Evolutionary conservation across 2,113 vertebrate species (phyloP).

Genomic region (Hyperopisus bebe): DNA sequence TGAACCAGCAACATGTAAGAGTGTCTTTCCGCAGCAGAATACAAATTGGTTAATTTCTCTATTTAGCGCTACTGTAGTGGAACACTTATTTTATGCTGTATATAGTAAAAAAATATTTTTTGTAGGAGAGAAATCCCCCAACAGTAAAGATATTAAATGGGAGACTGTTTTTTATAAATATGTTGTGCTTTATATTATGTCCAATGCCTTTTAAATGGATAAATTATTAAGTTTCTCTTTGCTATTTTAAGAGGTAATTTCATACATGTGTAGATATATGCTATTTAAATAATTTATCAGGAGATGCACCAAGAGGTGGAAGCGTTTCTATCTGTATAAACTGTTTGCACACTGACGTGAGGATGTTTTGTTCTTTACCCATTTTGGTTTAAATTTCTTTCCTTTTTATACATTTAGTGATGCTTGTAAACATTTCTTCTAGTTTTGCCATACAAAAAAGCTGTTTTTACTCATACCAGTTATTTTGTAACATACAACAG

Average conservation of each 20-base stretch:
- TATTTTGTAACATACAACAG: slow-evolving; percentile 58
- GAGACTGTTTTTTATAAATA: slow-evolving; percentile 67
- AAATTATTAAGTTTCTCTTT: slow-evolving; percentile 83
- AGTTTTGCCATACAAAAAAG: slow-evolving; percentile 63
- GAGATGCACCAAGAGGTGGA: slow-evolving; percentile 84
- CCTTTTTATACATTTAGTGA: slow-evolving; percentile 72
- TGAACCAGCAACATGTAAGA: slow-evolving; percentile 66
- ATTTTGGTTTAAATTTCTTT: slow-evolving; percentile 57
- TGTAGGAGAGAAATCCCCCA: slow-evolving; percentile 64
- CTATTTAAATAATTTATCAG: slow-evolving; percentile 99
- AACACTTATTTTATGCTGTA: slow-evolving; percentile 75
- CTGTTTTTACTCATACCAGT: slow-evolving; percentile 56
- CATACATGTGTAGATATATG: slow-evolving; percentile 89
- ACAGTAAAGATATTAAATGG: slow-evolving; percentile 69
- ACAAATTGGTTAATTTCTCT: slow-evolving; percentile 69
- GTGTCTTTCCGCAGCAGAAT: slow-evolving; percentile 65
- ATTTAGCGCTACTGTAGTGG: slow-evolving; percentile 79
- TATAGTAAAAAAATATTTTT: slow-evolving; percentile 75
- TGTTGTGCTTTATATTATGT: slow-evolving; percentile 72
- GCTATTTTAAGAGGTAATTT: slow-evolving; percentile 77
- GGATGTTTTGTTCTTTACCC: slow-evolving; percentile 64
- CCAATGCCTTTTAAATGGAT: slow-evolving; percentile 74
- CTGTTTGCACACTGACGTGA: slow-evolving; percentile 96
- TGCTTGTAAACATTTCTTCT: slow-evolving; percentile 82
- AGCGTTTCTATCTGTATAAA: slow-evolving; percentile 97